These are phyloP conservation scores for Epinotia demarniana DNA, from an alignment of 2,888 invertebrate genomes.

Conservation along the genomic window DNA sequence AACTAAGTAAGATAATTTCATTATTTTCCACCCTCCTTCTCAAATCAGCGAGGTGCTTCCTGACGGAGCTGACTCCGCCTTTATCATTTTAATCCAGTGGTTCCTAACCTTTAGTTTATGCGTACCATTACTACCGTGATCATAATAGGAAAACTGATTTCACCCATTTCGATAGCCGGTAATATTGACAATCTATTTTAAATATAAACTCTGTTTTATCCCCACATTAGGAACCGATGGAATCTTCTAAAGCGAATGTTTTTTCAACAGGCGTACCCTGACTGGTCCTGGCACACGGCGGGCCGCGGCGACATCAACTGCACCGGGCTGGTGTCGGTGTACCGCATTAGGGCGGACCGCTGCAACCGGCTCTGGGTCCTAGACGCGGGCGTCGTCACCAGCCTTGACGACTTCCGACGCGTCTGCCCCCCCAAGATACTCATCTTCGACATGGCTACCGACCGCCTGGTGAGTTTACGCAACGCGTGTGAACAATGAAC, in stretches of 20 bases:
- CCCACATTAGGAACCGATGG: too few species aligned
- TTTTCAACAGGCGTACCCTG: constrained; percentile 86
- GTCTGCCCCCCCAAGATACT: constrained; percentile 92
- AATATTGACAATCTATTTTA: too few species aligned
- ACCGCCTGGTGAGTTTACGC: constrained; percentile 82
- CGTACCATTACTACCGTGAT: too few species aligned
- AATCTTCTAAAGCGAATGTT: neutral
- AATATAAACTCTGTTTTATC: too few species aligned
- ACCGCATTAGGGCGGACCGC: constrained; percentile 90
- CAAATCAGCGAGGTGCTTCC: too few species aligned
- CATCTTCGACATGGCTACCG: constrained; percentile 90
- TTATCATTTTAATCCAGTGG: too few species aligned
- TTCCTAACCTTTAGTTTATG: too few species aligned
- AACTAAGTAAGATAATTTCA: too few species aligned
- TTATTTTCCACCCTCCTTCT: too few species aligned
- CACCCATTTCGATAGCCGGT: too few species aligned
- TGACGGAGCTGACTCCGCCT: too few species aligned
- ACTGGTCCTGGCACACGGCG: constrained; percentile 91
- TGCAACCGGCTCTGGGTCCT: constrained; percentile 93
- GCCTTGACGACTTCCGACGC: constrained; percentile 87
- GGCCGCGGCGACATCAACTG: constrained; percentile 90
- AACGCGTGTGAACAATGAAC: constrained; percentile 39
- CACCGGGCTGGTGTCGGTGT: constrained; percentile 91
- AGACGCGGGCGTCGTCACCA: constrained; percentile 90
- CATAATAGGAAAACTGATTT: too few species aligned